A percentile compares a stretch with the other conserved stretches of the same genome.
Conservation (phyloP, 1,140 invertebrate genomes). For the Scaptomyza hsui region DNA sequence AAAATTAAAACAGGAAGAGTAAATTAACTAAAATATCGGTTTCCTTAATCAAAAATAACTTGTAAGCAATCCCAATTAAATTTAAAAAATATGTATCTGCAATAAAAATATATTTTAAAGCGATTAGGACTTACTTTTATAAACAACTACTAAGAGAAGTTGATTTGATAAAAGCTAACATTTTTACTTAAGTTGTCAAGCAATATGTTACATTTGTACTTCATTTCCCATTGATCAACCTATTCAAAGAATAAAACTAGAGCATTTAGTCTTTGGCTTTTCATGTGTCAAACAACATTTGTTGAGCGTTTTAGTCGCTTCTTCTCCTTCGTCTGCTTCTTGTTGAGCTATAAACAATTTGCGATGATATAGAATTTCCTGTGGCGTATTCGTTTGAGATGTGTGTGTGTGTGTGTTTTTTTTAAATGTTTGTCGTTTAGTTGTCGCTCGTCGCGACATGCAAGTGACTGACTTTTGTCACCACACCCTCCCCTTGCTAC, state of each 20-base stretch:
- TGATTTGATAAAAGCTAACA: too few species aligned
- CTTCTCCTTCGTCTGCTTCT: conserved; percentile 12
- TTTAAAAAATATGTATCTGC: background rate
- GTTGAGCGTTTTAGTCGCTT: conserved; percentile 17
- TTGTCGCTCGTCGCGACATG: conserved; percentile 54
- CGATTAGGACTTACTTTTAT: too few species aligned
- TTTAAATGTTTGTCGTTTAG: conserved; percentile 61
- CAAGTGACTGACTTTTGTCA: conserved; percentile 37
- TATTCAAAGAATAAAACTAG: background rate
- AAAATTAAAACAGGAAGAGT: too few species aligned
- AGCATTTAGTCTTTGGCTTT: conserved; percentile 13
- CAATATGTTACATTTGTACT: background rate
- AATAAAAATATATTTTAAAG: too few species aligned
- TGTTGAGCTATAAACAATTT: conserved; percentile 61
- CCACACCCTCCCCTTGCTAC: background rate
- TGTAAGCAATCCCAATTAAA: too few species aligned
- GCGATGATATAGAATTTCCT: conserved; percentile 72
- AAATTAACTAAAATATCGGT: too few species aligned
- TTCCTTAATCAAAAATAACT: too few species aligned
- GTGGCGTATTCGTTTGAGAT: conserved; percentile 60
- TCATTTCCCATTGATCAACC: background rate
- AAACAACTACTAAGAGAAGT: too few species aligned
- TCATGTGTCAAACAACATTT: conserved; percentile 6
- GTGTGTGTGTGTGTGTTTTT: too few species aligned
- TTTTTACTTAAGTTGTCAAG: background rate